phyloP scores from a whole-genome alignment of 2,113 vertebrate genomes.

The Panurus biarmicus region DNA sequence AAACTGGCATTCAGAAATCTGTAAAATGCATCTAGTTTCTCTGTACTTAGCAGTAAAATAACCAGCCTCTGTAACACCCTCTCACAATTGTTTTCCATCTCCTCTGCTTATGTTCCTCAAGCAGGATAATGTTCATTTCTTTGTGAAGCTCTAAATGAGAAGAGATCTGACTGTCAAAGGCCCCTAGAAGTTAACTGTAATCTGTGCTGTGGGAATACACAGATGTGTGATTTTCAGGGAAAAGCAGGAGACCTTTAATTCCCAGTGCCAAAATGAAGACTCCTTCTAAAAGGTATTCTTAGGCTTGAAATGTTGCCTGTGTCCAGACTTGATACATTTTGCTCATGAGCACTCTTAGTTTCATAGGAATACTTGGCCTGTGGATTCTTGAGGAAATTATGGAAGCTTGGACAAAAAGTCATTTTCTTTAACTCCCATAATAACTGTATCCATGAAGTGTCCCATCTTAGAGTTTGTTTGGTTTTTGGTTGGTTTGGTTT shows the following conservation, averaged over 20 bases:
- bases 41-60: not conserved
- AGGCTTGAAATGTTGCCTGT: not conserved
- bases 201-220: not conserved
- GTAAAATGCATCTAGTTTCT: not conserved
- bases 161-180: rapidly evolving
- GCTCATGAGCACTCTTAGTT: not conserved
- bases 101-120: not conserved
- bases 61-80: not conserved
- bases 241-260: not conserved
- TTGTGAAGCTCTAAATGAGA: not conserved
- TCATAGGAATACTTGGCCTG: not conserved
- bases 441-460: not conserved
- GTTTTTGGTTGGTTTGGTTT: too few species aligned
- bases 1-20: not conserved
- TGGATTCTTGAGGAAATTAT: not conserved
- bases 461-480: not conserved
- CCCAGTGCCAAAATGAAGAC: not conserved
- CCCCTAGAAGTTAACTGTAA: not conserved
- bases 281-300: not conserved
- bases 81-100: not conserved
- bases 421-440: not conserved
- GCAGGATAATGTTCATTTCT: not conserved
- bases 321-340: not conserved
- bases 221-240: not conserved
- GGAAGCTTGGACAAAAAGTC: not conserved